These are phyloP conservation scores for Chascanopsetta lugubris DNA, from an alignment of 2,113 vertebrate genomes.

Conservation along the genomic window DNA sequence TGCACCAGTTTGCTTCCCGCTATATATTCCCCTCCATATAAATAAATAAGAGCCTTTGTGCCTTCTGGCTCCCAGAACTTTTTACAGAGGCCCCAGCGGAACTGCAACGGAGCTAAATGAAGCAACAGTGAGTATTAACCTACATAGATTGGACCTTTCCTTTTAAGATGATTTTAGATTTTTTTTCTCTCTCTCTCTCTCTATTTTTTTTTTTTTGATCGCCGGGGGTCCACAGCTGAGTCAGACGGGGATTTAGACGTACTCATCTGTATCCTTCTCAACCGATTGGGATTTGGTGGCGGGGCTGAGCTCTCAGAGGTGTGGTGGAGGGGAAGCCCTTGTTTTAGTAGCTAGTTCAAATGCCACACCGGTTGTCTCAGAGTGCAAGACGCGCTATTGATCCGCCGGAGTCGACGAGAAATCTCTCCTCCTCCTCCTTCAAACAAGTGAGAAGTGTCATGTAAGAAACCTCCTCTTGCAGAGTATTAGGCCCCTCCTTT, in stretches of 20 bases:
- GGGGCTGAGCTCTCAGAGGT: slow-evolving; percentile 76
- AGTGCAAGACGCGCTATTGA: slow-evolving; percentile 82
- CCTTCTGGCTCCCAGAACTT: slow-evolving; percentile 69
- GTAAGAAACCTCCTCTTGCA: slow-evolving; percentile 60
- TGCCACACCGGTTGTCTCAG: slow-evolving; percentile 80
- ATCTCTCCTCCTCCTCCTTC: slow-evolving; percentile 74
- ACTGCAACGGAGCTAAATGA: slow-evolving; percentile 70
- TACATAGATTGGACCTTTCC: slow-evolving; percentile 71
- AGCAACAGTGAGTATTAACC: slow-evolving; percentile 75
- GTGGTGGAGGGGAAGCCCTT: slow-evolving; percentile 77
- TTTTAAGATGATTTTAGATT: slow-evolving; percentile 70
- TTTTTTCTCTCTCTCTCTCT: slow-evolving; percentile 20
- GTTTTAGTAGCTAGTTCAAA: slow-evolving; percentile 85
- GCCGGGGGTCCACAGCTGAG: slow-evolving; percentile 65
- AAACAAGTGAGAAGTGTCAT: slow-evolving; percentile 78
- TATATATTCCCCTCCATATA: slow-evolving; percentile 65
- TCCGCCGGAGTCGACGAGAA: slow-evolving; percentile 77
- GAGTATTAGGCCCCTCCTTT: slow-evolving; percentile 72
- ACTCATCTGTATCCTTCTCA: slow-evolving; percentile 79
- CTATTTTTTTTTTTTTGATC: slow-evolving; percentile 44
- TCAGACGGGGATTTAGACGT: slow-evolving; percentile 76
- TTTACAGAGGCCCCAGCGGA: slow-evolving; percentile 62
- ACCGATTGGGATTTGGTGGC: slow-evolving; percentile 74
- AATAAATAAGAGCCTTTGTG: slow-evolving; percentile 76
- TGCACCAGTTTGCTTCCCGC: slow-evolving; percentile 66